These are phyloP conservation scores for Phrynosoma blainvillii DNA, from an alignment of 2,113 vertebrate species.

Conservation along the genomic window DNA sequence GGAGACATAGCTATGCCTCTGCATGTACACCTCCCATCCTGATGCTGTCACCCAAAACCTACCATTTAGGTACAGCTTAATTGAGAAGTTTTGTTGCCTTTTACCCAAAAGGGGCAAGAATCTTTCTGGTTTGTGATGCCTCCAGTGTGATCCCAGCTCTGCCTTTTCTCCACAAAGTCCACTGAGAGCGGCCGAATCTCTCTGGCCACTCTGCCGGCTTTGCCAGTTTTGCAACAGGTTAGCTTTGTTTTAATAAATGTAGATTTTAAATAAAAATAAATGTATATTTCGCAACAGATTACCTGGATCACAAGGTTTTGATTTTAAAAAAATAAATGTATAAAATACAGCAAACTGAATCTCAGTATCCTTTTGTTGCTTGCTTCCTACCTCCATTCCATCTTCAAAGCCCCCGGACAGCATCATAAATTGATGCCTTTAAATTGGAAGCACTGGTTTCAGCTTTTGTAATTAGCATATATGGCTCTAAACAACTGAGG, in stretches of 20 bases:
- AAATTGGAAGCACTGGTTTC: no score
- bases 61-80: no score
- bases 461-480: no score
- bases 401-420: no score
- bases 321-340: neutral
- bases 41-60: neutral
- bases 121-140: no score
- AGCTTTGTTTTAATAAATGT: no score
- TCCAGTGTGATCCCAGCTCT: neutral
- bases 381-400: no score
- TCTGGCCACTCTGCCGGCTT: neutral
- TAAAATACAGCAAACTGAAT: no score
- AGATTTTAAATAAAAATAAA: no score
- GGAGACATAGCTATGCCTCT: neutral
- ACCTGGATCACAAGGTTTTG: neutral
- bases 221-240: neutral
- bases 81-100: neutral
- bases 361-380: neutral
- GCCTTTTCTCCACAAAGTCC: neutral
- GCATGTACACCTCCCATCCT: neutral
- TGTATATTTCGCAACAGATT: neutral
- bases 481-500: no score
- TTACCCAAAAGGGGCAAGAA: neutral
- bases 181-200: neutral
- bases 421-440: no score